phyloP scores from a whole-genome alignment of 2,113 vertebrate genomes.

The Nanorana parkeri region DNA sequence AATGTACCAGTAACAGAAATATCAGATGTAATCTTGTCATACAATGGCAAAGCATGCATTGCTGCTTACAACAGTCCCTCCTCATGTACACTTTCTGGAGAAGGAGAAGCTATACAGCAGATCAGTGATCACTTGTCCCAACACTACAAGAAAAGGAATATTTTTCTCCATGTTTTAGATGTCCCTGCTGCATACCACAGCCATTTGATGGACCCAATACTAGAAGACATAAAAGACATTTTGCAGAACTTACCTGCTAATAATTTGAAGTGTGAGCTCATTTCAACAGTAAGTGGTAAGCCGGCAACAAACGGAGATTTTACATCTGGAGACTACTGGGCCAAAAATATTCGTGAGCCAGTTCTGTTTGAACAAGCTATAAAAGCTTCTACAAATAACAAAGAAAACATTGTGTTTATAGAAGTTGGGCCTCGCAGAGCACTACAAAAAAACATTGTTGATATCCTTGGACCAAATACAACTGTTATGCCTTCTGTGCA shows the following conservation, averaged over 20 bases:
- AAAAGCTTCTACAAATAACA: constrained; percentile 60
- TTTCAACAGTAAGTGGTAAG: constrained; percentile 80
- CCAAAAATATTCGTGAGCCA: constrained; percentile 77
- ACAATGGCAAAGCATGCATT: constrained; percentile 73
- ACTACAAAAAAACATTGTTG: constrained; percentile 79
- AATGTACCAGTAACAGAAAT: constrained; percentile 77
- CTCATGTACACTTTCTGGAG: constrained; percentile 84
- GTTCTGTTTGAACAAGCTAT: constrained; percentile 81
- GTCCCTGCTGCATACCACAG: constrained; percentile 84
- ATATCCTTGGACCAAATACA: constrained; percentile 74
- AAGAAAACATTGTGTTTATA: constrained; percentile 76
- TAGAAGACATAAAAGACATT: constrained; percentile 68
- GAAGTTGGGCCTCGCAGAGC: constrained; percentile 81
- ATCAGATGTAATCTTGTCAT: constrained; percentile 63
- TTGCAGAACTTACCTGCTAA: constrained; percentile 66
- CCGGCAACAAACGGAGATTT: constrained; percentile 72
- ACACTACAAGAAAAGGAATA: constrained; percentile 66
- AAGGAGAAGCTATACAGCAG: constrained; percentile 67
- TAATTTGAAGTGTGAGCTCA: constrained; percentile 71
- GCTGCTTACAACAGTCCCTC: constrained; percentile 84
- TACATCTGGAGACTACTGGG: constrained; percentile 80
- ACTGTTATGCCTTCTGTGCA: constrained; percentile 75
- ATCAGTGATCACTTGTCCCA: constrained; percentile 69
- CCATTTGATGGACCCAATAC: constrained; percentile 80
- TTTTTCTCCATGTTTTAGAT: constrained; percentile 77